These are phyloP conservation scores for Myotis planiceps DNA, from an alignment of 2,797 vertebrate genomes.

Conservation along the genomic window DNA sequence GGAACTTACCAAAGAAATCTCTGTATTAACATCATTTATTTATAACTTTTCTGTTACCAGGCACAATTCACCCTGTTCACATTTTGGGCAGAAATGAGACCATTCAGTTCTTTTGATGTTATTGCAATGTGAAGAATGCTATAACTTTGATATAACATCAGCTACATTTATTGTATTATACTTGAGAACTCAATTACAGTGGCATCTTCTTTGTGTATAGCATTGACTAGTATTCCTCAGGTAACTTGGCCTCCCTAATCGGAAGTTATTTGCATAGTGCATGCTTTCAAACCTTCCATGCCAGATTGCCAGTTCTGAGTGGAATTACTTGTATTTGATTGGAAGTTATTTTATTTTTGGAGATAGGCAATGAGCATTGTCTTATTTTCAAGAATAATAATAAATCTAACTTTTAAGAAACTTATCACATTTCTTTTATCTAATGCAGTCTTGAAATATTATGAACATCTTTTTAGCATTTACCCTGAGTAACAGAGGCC, in stretches of 20 bases:
- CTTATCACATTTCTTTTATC: neutral
- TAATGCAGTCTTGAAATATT: neutral
- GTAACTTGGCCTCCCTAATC: constrained; percentile 54
- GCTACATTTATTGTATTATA: constrained; percentile 74
- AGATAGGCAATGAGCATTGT: neutral
- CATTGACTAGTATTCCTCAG: constrained; percentile 62
- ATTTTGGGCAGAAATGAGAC: constrained; percentile 65
- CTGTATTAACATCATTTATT: constrained; percentile 70
- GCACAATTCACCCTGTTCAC: constrained; percentile 54
- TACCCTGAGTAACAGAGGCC: neutral
- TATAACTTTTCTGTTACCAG: constrained; percentile 73
- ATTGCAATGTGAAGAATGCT: constrained; percentile 72
- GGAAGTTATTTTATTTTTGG: constrained; percentile 29
- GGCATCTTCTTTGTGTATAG: constrained; percentile 70
- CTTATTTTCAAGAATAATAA: neutral
- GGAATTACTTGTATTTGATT: constrained; percentile 37
- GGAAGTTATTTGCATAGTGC: constrained; percentile 65
- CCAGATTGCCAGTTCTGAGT: constrained; percentile 24
- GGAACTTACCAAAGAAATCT: constrained; percentile 69
- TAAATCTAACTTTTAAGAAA: neutral
- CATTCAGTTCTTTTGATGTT: constrained; percentile 80
- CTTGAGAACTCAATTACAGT: constrained; percentile 79
- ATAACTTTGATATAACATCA: constrained; percentile 75
- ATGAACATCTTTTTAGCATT: neutral
- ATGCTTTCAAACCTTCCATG: constrained; percentile 50